phyloP scores from a whole-genome alignment of 2,888 invertebrate species.

The Dasysyrphus albostriatus region DNA sequence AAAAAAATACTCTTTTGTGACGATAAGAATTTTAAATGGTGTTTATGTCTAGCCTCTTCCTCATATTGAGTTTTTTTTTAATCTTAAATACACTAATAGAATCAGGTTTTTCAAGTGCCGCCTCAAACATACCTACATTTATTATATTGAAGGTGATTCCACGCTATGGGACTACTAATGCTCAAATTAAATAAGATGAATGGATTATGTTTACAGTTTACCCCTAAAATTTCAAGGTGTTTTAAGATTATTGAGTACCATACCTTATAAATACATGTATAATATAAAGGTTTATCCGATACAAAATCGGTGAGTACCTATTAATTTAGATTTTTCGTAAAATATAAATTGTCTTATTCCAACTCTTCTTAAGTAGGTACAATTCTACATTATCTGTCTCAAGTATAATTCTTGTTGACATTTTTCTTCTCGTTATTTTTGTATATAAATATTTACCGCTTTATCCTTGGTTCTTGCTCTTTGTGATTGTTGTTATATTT shows the following conservation, averaged over 20 bases:
- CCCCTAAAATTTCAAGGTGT: not conserved
- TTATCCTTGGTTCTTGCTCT: constrained; percentile 18
- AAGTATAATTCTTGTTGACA: constrained; percentile 1
- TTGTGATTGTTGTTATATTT: constrained; percentile 1
- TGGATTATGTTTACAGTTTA: not conserved
- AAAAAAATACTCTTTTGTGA: not conserved
- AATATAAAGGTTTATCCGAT: not conserved
- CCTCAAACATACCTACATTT: not conserved
- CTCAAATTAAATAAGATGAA: not conserved
- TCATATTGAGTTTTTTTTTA: not conserved
- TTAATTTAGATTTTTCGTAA: not conserved
- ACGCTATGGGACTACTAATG: not conserved
- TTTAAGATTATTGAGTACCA: not conserved
- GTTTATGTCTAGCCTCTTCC: not conserved
- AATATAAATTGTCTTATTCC: not conserved
- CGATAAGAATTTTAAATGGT: not conserved
- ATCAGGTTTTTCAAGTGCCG: not conserved
- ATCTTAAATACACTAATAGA: no score
- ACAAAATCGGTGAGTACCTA: not conserved
- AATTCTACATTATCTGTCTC: no score
- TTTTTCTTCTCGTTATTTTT: constrained; percentile 24
- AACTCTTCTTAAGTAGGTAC: not conserved
- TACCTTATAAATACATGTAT: not conserved
- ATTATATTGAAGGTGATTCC: not conserved
- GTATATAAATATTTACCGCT: constrained; percentile 31